A percentile compares a stretch with the other conserved stretches of the same genome.
phyloP scores from a whole-genome alignment of 2,888 invertebrate species.

The Aricia artaxerxes region DNA sequence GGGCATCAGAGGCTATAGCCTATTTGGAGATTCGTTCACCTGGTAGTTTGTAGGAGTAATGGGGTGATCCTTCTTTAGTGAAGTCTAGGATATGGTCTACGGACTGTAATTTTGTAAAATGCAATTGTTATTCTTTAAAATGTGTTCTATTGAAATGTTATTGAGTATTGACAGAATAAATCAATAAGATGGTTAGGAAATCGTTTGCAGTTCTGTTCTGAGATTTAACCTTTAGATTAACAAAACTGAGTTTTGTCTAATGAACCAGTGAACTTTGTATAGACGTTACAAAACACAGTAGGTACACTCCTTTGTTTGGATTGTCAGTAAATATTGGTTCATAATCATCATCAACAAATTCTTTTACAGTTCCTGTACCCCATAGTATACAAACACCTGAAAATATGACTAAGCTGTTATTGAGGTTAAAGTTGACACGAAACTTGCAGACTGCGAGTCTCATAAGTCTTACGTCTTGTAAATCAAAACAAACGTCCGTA shows the following conservation, averaged over 20 bases:
- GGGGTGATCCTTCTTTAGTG: too few relatives aligned
- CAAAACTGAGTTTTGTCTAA: conserved; percentile 60
- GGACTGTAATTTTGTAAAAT: too few relatives aligned
- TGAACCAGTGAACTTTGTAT: conserved; percentile 72
- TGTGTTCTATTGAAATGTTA: neutral
- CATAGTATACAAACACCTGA: too few relatives aligned
- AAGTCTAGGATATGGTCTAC: too few relatives aligned
- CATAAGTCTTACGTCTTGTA: neutral
- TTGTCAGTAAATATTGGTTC: conserved; percentile 24
- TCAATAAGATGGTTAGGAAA: neutral
- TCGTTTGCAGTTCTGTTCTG: neutral
- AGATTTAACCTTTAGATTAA: conserved; percentile 69
- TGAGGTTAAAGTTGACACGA: neutral
- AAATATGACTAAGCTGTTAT: too few relatives aligned
- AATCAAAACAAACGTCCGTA: conserved; percentile 2
- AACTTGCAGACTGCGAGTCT: neutral
- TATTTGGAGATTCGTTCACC: too few relatives aligned
- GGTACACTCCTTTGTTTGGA: conserved; percentile 50
- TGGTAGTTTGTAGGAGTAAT: too few relatives aligned
- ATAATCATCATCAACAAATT: neutral
- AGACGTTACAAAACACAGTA: conserved; percentile 59
- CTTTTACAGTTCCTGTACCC: neutral
- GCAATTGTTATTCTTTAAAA: too few relatives aligned
- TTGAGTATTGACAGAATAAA: neutral
- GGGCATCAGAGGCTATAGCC: too few relatives aligned